Base-by-base conservation (phyloP, 2,113 vertebrate species). In the Apeltes quadracus region DNA sequence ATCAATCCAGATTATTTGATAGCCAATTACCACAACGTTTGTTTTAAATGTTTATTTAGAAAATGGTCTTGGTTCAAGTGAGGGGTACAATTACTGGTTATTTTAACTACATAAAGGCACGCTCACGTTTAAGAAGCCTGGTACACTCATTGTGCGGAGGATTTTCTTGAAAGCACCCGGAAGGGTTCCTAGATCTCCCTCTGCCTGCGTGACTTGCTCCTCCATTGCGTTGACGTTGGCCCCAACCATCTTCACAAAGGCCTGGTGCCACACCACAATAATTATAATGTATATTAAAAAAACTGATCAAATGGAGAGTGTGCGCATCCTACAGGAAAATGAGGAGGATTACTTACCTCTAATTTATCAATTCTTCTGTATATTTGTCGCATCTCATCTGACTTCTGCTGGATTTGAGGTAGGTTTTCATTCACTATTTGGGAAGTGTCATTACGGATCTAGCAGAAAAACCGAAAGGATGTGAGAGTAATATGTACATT, bases 221-320 rank as follows among this genome's bases (percentile, higher is more conserved):
- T 99, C 97, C 95, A 98, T 92, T 8, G 89, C 87, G 68, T 84
- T 92, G 55, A 98, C 96, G 0, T 93, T 93, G 69, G 90, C 84
- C 61, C 94, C 95, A n/a, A 98, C 83, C 95, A 96, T 96, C 79
- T 95, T 94, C 57, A 98, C 97, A 91, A 98, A 98, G 63, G 94
- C 92, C 95, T 96, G 84, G 9, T 22, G 74, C 2, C 32, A 63
- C 39, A 76, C 2, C 5, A 67, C 16, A 48, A 61, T 14, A 32
- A 62, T 10, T 46, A 13, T 22, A 13, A 51, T 23, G n/a, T n/a
- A 13, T 2, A 6, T 3, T 12, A 72, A 72, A 54, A 50, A 22
- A 25, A 1, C 1, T 2, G 8, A 34, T 27, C 13, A 34, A 43
- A 56, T 3, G 8, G 4, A 27, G 7, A 64, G n/a, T 41, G 10